Base-by-base conservation (phyloP, 1,140 invertebrate genomes). In the Cepaea nemoralis region DNA sequence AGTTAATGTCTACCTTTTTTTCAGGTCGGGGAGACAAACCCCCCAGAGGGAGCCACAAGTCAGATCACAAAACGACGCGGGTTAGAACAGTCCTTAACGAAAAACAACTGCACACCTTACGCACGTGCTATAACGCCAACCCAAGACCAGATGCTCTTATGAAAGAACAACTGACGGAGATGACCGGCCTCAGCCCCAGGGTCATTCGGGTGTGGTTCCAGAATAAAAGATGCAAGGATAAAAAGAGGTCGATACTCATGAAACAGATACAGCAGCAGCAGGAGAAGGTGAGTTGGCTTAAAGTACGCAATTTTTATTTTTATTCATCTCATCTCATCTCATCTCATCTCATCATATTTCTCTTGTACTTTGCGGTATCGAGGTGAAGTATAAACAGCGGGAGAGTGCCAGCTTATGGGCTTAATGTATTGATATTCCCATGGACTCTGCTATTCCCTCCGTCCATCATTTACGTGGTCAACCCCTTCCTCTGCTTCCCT, bases 211-310 rank as follows among this genome's bases (percentile, higher is more conserved):
- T 99, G 27, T 99, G 98, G 98, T 99, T 99, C 93, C 92, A 99
- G 92, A 99, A 99, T 93, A 99, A 99, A 91, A 92, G 98, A 42
- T 99, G 98, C 93, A 99, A 99, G 92, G 98, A 99, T 92, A 99
- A 99, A 92, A 99, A 99, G 93, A 95, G 97, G 88, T 97, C 96
- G 50, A 96, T 99, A 48, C 95, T 98, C 83, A 96, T 99, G 94
- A 99, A 99, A 91, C 96, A 99, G 92, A 96, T 99, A 91, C 96
- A 98, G 94, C 94, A 96, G 86, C 98, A 99, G 92, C 99, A 99
- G 95, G 97, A 91, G 75, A 90, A 91, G 87, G 90, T 91, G 83
- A 87, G 83, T n/a, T n/a, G n/a, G n/a, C n/a, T n/a, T n/a, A n/a
- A n/a, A n/a, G n/a, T n/a, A n/a, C n/a, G n/a, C n/a, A n/a, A n/a